Percentiles rank a stretch among this genome's conserved stretches.
These are phyloP conservation scores for Setipinna tenuifilis DNA, from an alignment of 2,797 vertebrate species.

Conservation along the genomic window DNA sequence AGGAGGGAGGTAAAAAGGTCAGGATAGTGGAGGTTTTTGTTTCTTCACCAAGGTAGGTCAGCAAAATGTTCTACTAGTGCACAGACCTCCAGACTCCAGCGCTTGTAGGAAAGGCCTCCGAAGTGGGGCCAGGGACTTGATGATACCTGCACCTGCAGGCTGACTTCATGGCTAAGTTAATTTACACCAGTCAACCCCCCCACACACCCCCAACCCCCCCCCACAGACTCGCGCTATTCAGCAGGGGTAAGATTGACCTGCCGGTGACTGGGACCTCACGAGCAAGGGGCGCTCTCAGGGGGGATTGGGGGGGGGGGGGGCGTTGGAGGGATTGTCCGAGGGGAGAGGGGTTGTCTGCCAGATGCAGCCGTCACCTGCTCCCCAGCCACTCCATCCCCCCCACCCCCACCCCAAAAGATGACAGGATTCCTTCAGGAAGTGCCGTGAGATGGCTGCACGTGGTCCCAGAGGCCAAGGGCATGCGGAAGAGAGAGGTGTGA, in stretches of 20 bases:
- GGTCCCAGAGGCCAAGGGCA: slow-evolving; percentile 49
- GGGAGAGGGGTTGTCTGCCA: slow-evolving; percentile 46
- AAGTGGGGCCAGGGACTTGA: slow-evolving; percentile 3
- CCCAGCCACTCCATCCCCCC: slow-evolving; percentile 52
- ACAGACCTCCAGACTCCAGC: background rate
- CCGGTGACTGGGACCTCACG: slow-evolving; percentile 17
- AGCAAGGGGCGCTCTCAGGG: background rate
- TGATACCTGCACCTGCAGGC: slow-evolving; percentile 62
- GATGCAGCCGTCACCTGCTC: slow-evolving; percentile 70
- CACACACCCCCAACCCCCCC: background rate
- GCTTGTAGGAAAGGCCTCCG: background rate
- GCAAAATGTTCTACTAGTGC: background rate
- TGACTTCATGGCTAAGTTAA: slow-evolving; percentile 61
- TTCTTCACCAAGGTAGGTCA: slow-evolving; percentile 5
- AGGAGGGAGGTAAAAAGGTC: background rate
- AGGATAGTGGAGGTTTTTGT: background rate
- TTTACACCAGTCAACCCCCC: slow-evolving; percentile 49
- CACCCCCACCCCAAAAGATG: slow-evolving; percentile 26
- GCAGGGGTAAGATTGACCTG: background rate
- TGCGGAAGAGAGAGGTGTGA: slow-evolving; percentile 59
- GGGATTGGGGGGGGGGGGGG: background rate
- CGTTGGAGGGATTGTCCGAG: background rate
- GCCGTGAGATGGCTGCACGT: background rate
- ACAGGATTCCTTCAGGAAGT: slow-evolving; percentile 20
- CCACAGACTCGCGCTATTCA: background rate